A percentile compares a stretch with the other conserved stretches of the same genome.
Conservation (phyloP, 1,140 invertebrate genomes). For the Pentalonia nigronervosa region DNA sequence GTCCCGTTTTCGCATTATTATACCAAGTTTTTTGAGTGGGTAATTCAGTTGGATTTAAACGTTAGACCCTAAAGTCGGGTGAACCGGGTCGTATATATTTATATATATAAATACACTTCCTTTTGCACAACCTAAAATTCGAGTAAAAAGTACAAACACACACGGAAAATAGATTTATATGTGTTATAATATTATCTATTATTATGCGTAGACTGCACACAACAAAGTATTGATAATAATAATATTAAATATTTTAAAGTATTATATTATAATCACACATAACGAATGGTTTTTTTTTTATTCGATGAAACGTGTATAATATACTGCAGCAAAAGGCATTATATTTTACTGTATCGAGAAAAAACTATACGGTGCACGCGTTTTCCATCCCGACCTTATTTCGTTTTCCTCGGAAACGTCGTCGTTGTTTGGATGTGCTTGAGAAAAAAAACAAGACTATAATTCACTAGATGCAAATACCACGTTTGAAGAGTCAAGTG, state of each 20-base stretch:
- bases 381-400: background rate
- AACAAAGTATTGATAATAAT: background rate
- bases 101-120: background rate
- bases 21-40: background rate
- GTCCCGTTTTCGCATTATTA: background rate
- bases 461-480: constrained; percentile 3
- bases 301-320: no score
- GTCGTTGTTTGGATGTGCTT: background rate
- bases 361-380: background rate
- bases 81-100: background rate
- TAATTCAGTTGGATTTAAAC: constrained; percentile 19
- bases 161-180: background rate
- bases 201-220: background rate
- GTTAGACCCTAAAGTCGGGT: background rate
- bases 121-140: background rate
- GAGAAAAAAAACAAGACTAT: background rate
- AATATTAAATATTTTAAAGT: background rate
- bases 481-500: constrained; percentile 25
- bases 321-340: no score
- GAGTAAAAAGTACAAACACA: background rate
- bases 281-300: background rate
- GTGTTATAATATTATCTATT: background rate
- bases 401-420: background rate
- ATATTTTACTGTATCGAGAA: background rate
- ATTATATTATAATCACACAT: background rate